Conservation (phyloP, 1,140 invertebrate species). For the Wasmannia auropunctata region DNA sequence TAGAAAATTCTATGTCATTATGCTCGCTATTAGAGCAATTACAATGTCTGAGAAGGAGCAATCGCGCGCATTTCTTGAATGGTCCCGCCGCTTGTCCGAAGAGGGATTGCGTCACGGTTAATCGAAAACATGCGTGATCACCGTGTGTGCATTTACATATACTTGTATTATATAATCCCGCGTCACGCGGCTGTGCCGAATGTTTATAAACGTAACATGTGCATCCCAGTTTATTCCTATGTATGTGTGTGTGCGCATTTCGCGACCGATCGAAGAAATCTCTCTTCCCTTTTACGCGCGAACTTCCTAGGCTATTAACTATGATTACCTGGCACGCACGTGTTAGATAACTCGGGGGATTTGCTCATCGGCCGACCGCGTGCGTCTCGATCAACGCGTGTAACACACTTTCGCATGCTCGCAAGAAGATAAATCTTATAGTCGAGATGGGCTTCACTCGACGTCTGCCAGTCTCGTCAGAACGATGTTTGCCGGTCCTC, state of each 20-base stretch:
- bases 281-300: constrained; percentile 45
- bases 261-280: constrained; percentile 68
- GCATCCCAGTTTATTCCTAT: constrained; percentile 38
- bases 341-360: constrained; percentile 67
- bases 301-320: constrained; percentile 75
- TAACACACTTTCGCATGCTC: background rate
- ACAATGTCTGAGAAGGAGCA: background rate
- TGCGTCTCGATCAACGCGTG: background rate
- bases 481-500: constrained; percentile 15
- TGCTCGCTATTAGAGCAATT: background rate
- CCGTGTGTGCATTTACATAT: constrained; percentile 32
- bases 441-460: constrained; percentile 3
- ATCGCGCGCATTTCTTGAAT: constrained; percentile 49
- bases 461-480: constrained; percentile 28
- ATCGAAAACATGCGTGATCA: constrained; percentile 34
- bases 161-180: constrained; percentile 20
- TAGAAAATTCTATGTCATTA: background rate
- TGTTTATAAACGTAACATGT: constrained; percentile 50
- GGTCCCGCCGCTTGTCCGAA: background rate
- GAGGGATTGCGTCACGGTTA: constrained; percentile 56
- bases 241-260: background rate
- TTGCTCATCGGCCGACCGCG: constrained; percentile 56
- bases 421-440: constrained; percentile 51
- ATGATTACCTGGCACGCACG: constrained; percentile 65
- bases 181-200: background rate